Base-by-base conservation (phyloP, 2,888 invertebrate species). In the Camptogramma bilineatum region DNA sequence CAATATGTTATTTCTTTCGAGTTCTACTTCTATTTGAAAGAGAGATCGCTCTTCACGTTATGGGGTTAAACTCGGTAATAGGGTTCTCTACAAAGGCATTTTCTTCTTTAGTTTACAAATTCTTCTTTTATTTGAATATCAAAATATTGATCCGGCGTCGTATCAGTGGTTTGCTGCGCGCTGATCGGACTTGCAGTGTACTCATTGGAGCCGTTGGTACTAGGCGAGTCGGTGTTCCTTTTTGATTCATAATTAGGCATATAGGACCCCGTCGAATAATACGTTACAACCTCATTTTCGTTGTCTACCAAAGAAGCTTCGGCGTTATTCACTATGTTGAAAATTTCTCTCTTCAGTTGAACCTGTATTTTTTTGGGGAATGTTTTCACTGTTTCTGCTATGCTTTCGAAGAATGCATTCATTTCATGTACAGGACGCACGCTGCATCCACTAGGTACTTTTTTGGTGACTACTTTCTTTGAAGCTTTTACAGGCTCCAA, bases 371-470 rank as follows among this genome's bases (percentile, higher is more conserved):
- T 58, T 28, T 58, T 62, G 1, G 66, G 66, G 28, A 66, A 54
- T 7, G 24, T 58, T 50, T 58, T 66, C 1, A 66, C 62, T 42
- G 66, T 66, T 58, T 66, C 66, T 39, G 66, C 66, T 46, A 66
- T 66, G 10, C 66, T 19, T 24, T 66, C 62, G 28, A 66, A 66
- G 28, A 66, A 66, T 42, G 42, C 42, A 53, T 66, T 58, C 4
- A 66, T 8, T 13, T 54, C 62, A 19, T 53, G 39, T 5, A 39
- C 39, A 39, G 39, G 39, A 3, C 39, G 39, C 1, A 31, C 9
- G 31, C 10, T 31, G n/a, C 5, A 1, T 3, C 16, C n/a, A 28
- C 10, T 47, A 19, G 13, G 1, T 50, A 1, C 34, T 55, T 9
- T 10, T 8, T 10, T 52, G 1, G 52, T 24, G 18, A 42, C 44